Evolutionary conservation across 2,888 invertebrate species (phyloP).

Genomic region (Sipha maydis): DNA sequence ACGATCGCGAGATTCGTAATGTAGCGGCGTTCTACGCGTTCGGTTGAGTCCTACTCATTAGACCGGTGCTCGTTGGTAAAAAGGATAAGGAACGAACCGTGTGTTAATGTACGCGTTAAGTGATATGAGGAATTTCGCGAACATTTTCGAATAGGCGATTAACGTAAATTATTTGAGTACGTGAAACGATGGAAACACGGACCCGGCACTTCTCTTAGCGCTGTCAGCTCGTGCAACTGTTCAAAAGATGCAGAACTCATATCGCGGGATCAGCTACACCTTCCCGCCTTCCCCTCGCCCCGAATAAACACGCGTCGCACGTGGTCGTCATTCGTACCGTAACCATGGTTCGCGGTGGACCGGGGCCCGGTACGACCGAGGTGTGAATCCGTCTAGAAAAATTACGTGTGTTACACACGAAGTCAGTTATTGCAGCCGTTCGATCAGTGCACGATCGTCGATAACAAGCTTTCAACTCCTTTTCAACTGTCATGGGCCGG

Average conservation of each 20-base stretch:
- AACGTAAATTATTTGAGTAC: too few species aligned
- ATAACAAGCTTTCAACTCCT: slow-evolving; percentile 52
- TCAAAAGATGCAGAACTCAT: too few species aligned
- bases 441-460: slow-evolving; percentile 15
- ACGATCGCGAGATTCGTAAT: too few species aligned
- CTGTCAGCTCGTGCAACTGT: too few species aligned
- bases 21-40: too few species aligned
- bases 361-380: background rate
- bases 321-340: too few species aligned
- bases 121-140: too few species aligned
- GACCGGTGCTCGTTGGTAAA: background rate
- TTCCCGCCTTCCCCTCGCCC: background rate
- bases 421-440: background rate
- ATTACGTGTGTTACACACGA: background rate
- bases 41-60: background rate
- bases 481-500: slow-evolving; percentile 2
- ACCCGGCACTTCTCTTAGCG: too few species aligned
- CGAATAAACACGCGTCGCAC: background rate
- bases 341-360: background rate
- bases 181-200: too few species aligned
- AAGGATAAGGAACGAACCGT: background rate
- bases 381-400: slow-evolving; percentile 12
- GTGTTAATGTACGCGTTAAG: background rate
- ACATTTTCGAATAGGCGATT: too few species aligned
- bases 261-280: too few species aligned